phyloP scores from a whole-genome alignment of 2,797 vertebrate species.

The Eulemur mongoz region DNA sequence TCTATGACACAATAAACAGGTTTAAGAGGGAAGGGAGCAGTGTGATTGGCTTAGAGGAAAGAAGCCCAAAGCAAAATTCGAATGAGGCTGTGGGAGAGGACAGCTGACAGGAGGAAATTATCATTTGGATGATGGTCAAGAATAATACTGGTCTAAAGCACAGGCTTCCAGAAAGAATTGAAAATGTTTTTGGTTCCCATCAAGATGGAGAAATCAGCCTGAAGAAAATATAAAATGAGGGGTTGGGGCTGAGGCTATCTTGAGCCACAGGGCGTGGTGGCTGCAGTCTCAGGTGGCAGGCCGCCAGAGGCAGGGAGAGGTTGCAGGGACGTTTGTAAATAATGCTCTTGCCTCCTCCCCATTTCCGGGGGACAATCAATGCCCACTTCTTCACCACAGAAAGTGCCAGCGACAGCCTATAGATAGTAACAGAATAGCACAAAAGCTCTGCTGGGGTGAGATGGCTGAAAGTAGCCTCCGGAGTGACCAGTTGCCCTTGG shows the following conservation, averaged over 20 bases:
- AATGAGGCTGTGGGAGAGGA: not conserved
- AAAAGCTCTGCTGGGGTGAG: not conserved
- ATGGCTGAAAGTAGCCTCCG: not conserved
- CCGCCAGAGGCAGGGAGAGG: not conserved
- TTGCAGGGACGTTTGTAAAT: not conserved
- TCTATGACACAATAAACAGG: not conserved
- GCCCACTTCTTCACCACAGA: not conserved
- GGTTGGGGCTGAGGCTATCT: not conserved
- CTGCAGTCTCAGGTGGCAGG: not conserved
- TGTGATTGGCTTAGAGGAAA: conserved; percentile 13
- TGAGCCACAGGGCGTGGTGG: not conserved
- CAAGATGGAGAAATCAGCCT: not conserved
- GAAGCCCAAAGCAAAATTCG: not conserved
- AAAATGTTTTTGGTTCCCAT: not conserved
- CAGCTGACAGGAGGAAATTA: not conserved
- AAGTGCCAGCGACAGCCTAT: not conserved
- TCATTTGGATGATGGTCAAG: conserved; percentile 19
- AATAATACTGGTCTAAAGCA: not conserved
- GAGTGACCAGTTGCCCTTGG: not conserved
- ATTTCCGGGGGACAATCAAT: not conserved
- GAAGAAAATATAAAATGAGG: not conserved
- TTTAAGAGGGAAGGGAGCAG: not conserved
- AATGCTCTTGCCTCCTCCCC: not conserved
- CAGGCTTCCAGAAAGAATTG: conserved; percentile 11
- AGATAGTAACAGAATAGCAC: not conserved